Evolutionary conservation across 2,888 invertebrate genomes (phyloP), one percentile per base, ranked within the genome.

Genomic region (Papilio demoleus): DNA sequence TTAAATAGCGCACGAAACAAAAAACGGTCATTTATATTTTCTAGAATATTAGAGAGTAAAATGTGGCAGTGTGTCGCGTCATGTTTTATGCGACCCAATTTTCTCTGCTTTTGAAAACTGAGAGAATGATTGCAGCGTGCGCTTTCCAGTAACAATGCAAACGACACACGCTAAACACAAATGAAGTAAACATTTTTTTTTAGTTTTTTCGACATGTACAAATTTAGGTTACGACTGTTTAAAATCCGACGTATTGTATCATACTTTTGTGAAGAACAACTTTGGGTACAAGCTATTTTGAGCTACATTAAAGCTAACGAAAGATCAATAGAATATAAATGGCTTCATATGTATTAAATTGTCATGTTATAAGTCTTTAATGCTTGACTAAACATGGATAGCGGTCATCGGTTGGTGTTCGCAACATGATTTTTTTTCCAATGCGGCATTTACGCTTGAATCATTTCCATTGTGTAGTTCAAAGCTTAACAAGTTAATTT

Each of bases 401-500:
- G 4, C 9, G 31, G 27, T 31, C 4, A 56, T n/a, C 53, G 19
- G 34, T 60, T 24, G 40, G 24, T 22, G 59, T 60, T 38, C 9
- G 36, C 40, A 8, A 24, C 40, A n/a, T 27, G n/a, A 53, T 22
- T 27, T 64, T 50, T 63, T 64, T 38, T 64, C 27, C 14, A 34
- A 40, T 53, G 38, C 27, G 22, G 27, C 19, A 22, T 31, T 56
- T 24, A 47, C 36, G 22, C 22, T n/a, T 36, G 24, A n/a, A 12
- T 34, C 59, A 19, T 24, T 56, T 64, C 59, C 66, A 36, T 36
- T 66, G 66, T 47, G 59, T 47, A 47, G 24, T 22, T 34, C 36
- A 38, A 53, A 59, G 36, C 59, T 66, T 66, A 58, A 66, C 47
- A 47, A 59, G 58, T 66, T 66, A 47, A 66, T 60, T 59, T 66